Evolutionary conservation across 2,113 vertebrate species (phyloP).

Genomic region (Scytalopus superciliaris): DNA sequence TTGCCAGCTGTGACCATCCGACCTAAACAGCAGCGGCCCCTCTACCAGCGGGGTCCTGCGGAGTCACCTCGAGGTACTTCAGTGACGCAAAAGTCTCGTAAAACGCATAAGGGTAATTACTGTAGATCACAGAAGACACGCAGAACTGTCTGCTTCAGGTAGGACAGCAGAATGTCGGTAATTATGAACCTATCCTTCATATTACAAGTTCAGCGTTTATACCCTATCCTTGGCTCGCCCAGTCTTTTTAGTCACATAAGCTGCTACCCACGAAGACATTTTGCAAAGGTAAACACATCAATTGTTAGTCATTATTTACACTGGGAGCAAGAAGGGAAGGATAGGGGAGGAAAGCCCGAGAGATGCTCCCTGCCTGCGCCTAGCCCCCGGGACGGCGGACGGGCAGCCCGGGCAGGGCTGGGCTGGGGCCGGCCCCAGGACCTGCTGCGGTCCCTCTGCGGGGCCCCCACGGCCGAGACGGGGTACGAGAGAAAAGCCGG

Average conservation of each 20-base stretch:
- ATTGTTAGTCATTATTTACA: background rate
- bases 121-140: background rate
- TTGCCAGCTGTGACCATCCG: rapidly evolving
- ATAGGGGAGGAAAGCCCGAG: background rate
- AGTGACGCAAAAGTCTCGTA: background rate
- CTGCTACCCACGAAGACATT: background rate
- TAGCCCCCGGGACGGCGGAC: background rate
- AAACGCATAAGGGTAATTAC: background rate
- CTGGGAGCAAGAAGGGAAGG: background rate
- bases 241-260: background rate
- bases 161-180: background rate
- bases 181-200: background rate
- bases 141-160: background rate
- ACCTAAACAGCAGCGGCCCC: rapidly evolving
- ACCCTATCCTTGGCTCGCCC: background rate
- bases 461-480: rapidly evolving
- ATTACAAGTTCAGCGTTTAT: background rate
- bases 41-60: background rate
- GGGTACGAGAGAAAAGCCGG: background rate
- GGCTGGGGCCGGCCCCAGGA: background rate
- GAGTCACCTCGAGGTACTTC: background rate
- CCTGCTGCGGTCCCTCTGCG: background rate
- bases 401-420: background rate
- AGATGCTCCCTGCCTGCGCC: background rate
- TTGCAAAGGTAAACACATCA: background rate